These are phyloP conservation scores for Lamellibrachia luymesi DNA, from an alignment of 1,140 invertebrate genomes.

Conservation along the genomic window DNA sequence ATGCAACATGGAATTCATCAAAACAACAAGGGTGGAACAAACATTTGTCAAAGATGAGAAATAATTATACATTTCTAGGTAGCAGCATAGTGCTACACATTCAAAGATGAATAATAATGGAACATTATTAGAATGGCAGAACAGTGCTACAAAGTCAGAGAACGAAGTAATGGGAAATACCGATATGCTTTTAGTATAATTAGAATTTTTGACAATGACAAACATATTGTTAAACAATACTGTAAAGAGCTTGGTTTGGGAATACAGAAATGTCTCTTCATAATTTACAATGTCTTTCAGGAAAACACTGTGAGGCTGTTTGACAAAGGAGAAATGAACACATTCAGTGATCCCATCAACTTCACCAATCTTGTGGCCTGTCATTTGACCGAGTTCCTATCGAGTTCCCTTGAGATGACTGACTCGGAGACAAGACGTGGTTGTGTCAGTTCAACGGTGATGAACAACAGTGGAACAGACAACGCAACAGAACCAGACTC, in stretches of 20 bases:
- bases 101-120: too few relatives aligned
- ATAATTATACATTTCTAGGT: too few relatives aligned
- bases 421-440: not conserved
- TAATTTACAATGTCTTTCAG: slow-evolving; percentile 30
- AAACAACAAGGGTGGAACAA: too few relatives aligned
- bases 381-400: slow-evolving; percentile 22
- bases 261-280: not conserved
- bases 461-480: not conserved
- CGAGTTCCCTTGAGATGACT: not conserved
- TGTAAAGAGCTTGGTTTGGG: not conserved
- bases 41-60: too few relatives aligned
- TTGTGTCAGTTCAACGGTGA: not conserved
- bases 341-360: slow-evolving; percentile 53
- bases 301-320: slow-evolving; percentile 57
- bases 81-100: too few relatives aligned
- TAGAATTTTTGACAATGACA: too few relatives aligned
- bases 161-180: too few relatives aligned
- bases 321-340: slow-evolving; percentile 61
- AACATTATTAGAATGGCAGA: too few relatives aligned
- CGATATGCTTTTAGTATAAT: too few relatives aligned
- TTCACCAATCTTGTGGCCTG: slow-evolving; percentile 38
- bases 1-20: too few relatives aligned
- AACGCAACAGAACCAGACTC: not conserved
- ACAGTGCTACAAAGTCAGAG: too few relatives aligned
- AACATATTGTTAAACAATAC: not conserved